These are phyloP conservation scores for Lindbergichthys nudifrons DNA, from an alignment of 2,797 vertebrate genomes.

Conservation along the genomic window DNA sequence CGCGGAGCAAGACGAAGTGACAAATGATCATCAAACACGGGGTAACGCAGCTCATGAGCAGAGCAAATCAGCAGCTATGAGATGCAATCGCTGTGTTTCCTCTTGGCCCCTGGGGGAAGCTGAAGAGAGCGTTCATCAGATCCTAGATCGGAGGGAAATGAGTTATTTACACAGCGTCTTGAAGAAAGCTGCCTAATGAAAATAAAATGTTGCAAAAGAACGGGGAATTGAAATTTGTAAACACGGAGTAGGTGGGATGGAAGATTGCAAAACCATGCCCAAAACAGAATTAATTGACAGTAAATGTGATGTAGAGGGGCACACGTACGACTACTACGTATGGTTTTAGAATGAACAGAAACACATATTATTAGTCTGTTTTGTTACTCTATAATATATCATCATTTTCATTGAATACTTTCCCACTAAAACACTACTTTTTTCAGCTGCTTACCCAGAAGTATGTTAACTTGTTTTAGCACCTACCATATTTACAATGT, in stretches of 20 bases:
- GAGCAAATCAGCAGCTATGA: conserved; percentile 47
- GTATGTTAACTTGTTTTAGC: too few relatives aligned
- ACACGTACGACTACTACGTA: not conserved
- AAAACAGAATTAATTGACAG: conserved; percentile 7
- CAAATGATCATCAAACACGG: conserved; percentile 53
- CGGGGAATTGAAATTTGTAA: conserved; percentile 25
- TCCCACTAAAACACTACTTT: too few relatives aligned
- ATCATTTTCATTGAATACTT: too few relatives aligned
- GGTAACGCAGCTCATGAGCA: conserved; percentile 26
- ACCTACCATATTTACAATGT: too few relatives aligned
- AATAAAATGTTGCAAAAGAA: conserved; percentile 44
- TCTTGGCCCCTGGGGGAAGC: conserved; percentile 27
- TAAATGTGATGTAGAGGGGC: not conserved
- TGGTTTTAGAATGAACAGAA: not conserved
- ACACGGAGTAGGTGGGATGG: not conserved
- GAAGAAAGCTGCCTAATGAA: conserved; percentile 51
- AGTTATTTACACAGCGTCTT: conserved; percentile 52
- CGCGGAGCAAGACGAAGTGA: conserved; percentile 29
- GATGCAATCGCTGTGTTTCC: conserved; percentile 40
- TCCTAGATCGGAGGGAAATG: conserved; percentile 57
- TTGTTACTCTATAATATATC: too few relatives aligned
- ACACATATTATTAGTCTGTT: not conserved
- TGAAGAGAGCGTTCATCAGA: conserved; percentile 50
- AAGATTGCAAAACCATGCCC: not conserved
- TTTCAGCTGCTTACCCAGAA: too few relatives aligned